These are phyloP conservation scores for Otus sunia DNA, from an alignment of 2,113 vertebrate species.

Conservation along the genomic window DNA sequence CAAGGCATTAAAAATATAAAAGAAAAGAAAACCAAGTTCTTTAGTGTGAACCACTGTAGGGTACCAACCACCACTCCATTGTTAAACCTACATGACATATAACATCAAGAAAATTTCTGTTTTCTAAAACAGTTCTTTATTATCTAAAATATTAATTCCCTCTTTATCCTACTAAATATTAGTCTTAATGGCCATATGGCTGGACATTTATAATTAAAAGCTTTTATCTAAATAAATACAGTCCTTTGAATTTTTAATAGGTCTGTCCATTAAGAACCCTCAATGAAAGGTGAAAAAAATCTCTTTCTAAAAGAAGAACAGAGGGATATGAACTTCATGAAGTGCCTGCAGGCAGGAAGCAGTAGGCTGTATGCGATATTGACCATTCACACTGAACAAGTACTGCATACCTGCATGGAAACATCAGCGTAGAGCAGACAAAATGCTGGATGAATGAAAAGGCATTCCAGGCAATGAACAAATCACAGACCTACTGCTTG, in stretches of 20 bases:
- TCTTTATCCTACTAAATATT: not conserved
- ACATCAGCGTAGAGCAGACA: not conserved
- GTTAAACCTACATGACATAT: conserved; percentile 33
- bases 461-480: not conserved
- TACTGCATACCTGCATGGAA: not conserved
- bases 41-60: conserved; percentile 12
- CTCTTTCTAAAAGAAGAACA: not conserved
- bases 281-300: not conserved
- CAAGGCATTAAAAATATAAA: conserved; percentile 43
- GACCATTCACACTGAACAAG: not conserved
- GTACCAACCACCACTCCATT: conserved; percentile 7
- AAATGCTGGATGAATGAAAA: not conserved
- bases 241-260: conserved; percentile 52
- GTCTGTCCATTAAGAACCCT: not conserved
- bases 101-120: not conserved
- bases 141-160: conserved; percentile 29
- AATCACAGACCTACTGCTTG: not conserved
- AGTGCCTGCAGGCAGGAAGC: not conserved
- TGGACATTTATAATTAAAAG: conserved; percentile 73
- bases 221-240: conserved; percentile 67
- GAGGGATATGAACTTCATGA: not conserved
- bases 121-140: conserved; percentile 51
- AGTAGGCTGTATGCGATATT: not conserved
- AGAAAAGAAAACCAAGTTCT: conserved; percentile 8
- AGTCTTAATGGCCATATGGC: conserved; percentile 58